A percentile compares a stretch with the other conserved stretches of the same genome.
phyloP scores from a whole-genome alignment of 2,888 invertebrate species.

The Melieria crassipennis region DNA sequence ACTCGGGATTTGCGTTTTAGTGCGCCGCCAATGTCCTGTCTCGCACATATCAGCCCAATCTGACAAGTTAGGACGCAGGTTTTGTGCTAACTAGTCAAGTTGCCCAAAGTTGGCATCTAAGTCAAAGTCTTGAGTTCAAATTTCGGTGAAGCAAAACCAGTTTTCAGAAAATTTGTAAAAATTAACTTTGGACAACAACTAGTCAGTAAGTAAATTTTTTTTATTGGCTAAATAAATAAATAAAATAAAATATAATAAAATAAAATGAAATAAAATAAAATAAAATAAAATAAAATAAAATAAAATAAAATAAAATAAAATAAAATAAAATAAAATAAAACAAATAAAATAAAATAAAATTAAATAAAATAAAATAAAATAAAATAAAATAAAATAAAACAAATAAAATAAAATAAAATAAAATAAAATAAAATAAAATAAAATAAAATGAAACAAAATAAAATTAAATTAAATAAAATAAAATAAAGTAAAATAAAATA shows the following conservation, averaged over 20 bases:
- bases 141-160: too few relatives aligned
- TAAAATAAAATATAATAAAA: background rate
- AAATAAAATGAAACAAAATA: background rate
- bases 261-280: background rate
- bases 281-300: background rate
- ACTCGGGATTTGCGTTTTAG: too few relatives aligned
- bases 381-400: background rate
- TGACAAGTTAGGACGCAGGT: too few relatives aligned
- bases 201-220: too few relatives aligned
- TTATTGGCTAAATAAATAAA: background rate
- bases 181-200: too few relatives aligned
- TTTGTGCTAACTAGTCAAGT: too few relatives aligned
- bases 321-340: background rate
- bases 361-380: background rate
- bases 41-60: too few relatives aligned
- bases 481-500: constrained; percentile 1
- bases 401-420: background rate
- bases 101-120: too few relatives aligned
- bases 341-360: background rate
- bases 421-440: background rate
- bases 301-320: background rate
- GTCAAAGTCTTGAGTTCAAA: too few relatives aligned
- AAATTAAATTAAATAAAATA: background rate
- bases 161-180: too few relatives aligned
- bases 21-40: too few relatives aligned